These are phyloP conservation scores for Euura saliciscinereae DNA, from an alignment of 1,140 invertebrate genomes.

Conservation along the genomic window DNA sequence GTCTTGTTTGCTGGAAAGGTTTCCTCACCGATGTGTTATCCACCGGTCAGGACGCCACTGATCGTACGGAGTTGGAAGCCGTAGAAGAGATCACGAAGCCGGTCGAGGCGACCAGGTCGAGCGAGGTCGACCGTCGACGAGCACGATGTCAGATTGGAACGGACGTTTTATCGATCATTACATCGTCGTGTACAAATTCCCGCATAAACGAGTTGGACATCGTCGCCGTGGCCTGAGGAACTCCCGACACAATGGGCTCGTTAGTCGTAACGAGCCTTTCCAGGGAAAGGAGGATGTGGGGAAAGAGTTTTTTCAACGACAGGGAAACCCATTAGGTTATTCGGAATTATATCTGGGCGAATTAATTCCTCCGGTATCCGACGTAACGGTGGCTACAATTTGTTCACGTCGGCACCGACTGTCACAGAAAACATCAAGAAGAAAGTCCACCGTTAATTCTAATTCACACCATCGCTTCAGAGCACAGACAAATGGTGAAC, in stretches of 20 bases:
- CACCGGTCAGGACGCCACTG: not conserved
- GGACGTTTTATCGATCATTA: not conserved
- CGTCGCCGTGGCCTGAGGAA: not conserved
- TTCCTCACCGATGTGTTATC: not conserved
- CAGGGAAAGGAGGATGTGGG: not conserved
- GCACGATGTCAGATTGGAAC: not conserved
- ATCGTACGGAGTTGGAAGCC: not conserved
- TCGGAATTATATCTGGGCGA: too few species aligned
- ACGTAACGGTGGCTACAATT: too few species aligned
- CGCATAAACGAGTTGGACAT: too few species aligned
- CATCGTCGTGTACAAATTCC: too few species aligned
- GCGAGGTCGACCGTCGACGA: not conserved
- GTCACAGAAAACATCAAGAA: not conserved
- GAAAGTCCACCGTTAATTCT: not conserved
- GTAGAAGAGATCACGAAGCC: not conserved
- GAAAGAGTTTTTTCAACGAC: too few species aligned
- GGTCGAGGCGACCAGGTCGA: slow-evolving; percentile 2
- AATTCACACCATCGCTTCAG: not conserved
- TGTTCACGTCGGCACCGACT: too few species aligned
- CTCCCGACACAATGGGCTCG: not conserved
- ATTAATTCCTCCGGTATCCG: too few species aligned
- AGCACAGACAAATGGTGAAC: not conserved
- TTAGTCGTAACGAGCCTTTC: not conserved
- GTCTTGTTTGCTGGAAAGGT: not conserved
- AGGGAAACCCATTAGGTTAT: too few species aligned